Evolutionary conservation across 2,888 invertebrate species (phyloP).

Genomic region (Hipparchia semele): DNA sequence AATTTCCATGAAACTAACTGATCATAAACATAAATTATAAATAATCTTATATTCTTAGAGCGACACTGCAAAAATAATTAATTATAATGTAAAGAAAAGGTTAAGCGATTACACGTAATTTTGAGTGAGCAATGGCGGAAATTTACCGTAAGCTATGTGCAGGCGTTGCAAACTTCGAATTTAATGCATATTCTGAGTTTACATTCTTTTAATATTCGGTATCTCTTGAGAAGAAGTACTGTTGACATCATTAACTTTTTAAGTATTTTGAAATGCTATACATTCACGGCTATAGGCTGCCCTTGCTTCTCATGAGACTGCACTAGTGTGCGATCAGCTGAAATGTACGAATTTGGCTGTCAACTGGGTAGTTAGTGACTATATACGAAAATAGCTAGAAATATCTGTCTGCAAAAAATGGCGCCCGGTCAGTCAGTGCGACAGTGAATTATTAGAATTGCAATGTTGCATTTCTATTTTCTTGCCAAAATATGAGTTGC

Average conservation of each 20-base stretch:
- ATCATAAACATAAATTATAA: no score
- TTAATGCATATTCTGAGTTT: no score
- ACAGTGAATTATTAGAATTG: conserved; percentile 20
- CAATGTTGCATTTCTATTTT: conserved; percentile 20
- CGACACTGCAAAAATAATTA: no score
- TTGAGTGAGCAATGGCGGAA: no score
- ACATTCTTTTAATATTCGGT: no score
- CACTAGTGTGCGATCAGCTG: not conserved
- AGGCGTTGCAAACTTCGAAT: no score
- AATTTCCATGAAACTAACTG: no score
- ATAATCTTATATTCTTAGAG: no score
- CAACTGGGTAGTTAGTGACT: not conserved
- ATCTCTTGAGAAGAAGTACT: not conserved
- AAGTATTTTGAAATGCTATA: not conserved
- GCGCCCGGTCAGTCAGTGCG: conserved; percentile 18
- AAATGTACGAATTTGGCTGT: not conserved
- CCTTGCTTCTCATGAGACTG: not conserved
- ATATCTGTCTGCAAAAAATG: conserved; percentile 19
- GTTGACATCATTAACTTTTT: not conserved
- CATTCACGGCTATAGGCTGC: not conserved
- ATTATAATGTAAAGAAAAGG: no score
- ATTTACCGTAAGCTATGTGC: no score
- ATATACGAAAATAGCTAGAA: conserved; percentile 18
- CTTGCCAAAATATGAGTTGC: conserved; percentile 14
- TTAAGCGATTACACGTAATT: no score